phyloP scores from a whole-genome alignment of 2,113 vertebrate species.

The Pardalotus punctatus region DNA sequence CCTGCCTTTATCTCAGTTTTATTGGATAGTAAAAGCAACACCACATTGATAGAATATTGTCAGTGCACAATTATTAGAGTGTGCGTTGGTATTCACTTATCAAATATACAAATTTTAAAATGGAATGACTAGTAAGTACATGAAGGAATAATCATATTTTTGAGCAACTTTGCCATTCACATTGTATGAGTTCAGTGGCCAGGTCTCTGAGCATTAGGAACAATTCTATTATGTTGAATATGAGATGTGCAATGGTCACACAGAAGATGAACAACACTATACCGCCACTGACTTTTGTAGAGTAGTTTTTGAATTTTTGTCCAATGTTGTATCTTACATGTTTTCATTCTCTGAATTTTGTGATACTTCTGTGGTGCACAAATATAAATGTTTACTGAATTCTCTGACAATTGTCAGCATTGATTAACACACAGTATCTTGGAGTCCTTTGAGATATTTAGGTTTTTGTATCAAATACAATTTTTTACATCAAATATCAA shows the following conservation, averaged over 20 bases:
- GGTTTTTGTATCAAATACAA: no score
- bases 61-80: neutral
- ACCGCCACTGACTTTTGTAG: neutral
- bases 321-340: neutral
- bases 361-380: neutral
- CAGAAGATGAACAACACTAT: neutral
- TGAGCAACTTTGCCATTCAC: neutral
- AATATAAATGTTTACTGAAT: neutral
- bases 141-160: neutral
- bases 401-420: neutral
- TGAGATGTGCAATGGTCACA: neutral
- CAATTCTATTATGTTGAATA: neutral
- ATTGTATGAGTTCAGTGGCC: neutral
- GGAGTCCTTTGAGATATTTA: neutral
- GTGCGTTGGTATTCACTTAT: neutral
- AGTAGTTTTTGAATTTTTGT: neutral
- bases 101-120: neutral
- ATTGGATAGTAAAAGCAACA: neutral
- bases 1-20: constrained; percentile 16
- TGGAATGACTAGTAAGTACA: neutral
- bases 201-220: neutral
- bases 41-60: neutral
- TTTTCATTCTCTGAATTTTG: neutral
- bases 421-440: neutral
- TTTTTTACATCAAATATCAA: no score